Base-by-base conservation (phyloP, 2,888 invertebrate genomes). In the Philhelius pedissequus region DNA sequence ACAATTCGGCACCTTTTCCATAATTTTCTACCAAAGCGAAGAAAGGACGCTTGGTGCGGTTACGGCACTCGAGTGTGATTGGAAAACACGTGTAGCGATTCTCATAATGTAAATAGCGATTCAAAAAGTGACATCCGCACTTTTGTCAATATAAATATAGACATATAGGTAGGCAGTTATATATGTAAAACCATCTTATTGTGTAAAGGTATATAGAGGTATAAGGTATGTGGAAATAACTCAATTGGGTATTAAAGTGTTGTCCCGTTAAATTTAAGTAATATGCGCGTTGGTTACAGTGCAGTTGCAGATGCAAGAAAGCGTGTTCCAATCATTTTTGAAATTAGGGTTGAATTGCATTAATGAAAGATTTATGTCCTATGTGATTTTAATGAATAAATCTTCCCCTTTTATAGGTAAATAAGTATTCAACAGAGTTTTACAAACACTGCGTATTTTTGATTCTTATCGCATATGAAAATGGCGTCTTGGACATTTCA, bases 21-120 rank as follows among this genome's bases (percentile, higher is more conserved):
- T 84, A 84, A 84, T 79, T 84, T 76, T 30, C 64, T n/a, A n/a
- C n/a, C 20, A 48, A 11, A 18, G 54, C 60, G 27, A 54, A 20
- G n/a, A 32, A 22, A 45, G 22, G 58, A 58, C 40, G 27, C 25
- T 52, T 60, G 43, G 40, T 62, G 40, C 18, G 58, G 58, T 58
- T 50, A 35, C 43, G 54, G 35, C 75, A 76, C 60, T 84, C 75
- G 66, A 84, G 54, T 68, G 68, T 84, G 79, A 80, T 84, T 84
- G 79, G 54, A 79, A 84, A 84, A 84, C 84, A 84, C 60, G 84
- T 84, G 84, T 84, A 79, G 54, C 84, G 56, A 76, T 84, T 84
- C 84, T 84, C 84, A 84, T 76, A 79, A 84, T 71, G 75, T 76
- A 66, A 84, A 75, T 71, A 70, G 13, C n/a, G 35, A 68, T 76